Evolutionary conservation across 2,113 vertebrate genomes (phyloP).

Genomic region (Indri indri): DNA sequence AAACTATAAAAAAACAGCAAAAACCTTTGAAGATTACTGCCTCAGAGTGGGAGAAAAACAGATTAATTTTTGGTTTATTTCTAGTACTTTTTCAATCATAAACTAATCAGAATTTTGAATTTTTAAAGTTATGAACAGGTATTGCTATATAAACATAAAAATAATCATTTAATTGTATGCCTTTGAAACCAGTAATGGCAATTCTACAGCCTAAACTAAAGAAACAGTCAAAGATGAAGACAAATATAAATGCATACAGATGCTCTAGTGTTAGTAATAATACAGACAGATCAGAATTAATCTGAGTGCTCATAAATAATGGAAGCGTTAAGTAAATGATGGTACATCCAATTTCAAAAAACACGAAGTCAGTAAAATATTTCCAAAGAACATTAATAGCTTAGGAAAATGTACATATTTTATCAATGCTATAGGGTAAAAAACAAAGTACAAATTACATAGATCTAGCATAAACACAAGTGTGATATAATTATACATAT

Average conservation of each 20-base stretch:
- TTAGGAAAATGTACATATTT: background rate
- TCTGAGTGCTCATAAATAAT: background rate
- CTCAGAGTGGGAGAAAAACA: background rate
- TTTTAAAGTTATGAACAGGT: background rate
- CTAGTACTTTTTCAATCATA: background rate
- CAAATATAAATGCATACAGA: background rate
- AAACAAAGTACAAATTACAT: background rate
- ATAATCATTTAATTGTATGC: background rate
- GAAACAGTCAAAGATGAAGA: background rate
- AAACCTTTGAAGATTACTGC: background rate
- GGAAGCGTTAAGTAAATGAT: background rate
- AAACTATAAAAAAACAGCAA: background rate
- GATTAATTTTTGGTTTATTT: background rate
- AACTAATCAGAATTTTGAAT: background rate
- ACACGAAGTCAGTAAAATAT: background rate
- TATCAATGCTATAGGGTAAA: background rate
- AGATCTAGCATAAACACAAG: background rate
- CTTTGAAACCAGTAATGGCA: background rate
- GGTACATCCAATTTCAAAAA: background rate
- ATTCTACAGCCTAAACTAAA: background rate
- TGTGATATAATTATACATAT: background rate
- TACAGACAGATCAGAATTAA: background rate
- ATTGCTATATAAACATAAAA: slow-evolving; percentile 18
- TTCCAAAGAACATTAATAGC: background rate
- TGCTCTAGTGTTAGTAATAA: background rate